Percentiles rank a stretch among this genome's conserved stretches.
Conservation (phyloP, 2,888 invertebrate genomes). For the Rapana venosa region DNA sequence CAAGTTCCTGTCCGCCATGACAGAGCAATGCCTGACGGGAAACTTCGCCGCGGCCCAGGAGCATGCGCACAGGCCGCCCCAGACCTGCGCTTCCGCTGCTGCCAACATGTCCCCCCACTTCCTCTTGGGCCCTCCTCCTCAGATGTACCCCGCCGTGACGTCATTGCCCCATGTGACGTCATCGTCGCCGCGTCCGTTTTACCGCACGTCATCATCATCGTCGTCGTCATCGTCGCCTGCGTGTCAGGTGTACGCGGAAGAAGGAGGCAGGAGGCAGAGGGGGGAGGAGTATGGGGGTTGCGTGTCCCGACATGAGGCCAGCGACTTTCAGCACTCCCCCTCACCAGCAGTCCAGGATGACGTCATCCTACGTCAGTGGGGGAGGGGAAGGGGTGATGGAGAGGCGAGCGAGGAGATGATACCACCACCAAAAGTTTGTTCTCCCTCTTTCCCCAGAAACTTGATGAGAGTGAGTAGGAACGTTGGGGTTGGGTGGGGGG, state of each 20-base stretch:
- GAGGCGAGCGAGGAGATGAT: not conserved
- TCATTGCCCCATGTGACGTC: slow-evolving; percentile 32
- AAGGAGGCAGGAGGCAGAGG: not conserved
- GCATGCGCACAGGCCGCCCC: slow-evolving; percentile 10
- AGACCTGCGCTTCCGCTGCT: slow-evolving; percentile 18
- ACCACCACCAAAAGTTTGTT: slow-evolving; percentile 39
- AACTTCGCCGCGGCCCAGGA: slow-evolving; percentile 41
- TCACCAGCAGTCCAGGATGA: slow-evolving; percentile 1
- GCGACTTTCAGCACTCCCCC: not conserved
- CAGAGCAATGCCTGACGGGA: slow-evolving; percentile 53
- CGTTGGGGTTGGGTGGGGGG: not conserved
- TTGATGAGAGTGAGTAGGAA: slow-evolving; percentile 42
- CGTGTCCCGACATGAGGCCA: not conserved
- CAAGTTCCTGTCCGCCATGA: slow-evolving; percentile 53
- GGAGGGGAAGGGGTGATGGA: not conserved
- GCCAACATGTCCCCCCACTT: slow-evolving; percentile 21
- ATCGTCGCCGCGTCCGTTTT: slow-evolving; percentile 29
- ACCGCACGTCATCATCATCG: slow-evolving; percentile 35
- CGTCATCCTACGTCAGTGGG: not conserved
- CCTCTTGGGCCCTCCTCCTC: slow-evolving; percentile 10
- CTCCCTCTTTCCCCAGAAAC: slow-evolving; percentile 37
- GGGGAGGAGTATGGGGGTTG: slow-evolving; percentile 16
- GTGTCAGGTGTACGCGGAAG: slow-evolving; percentile 35
- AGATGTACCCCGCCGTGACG: slow-evolving; percentile 17
- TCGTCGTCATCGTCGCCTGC: slow-evolving; percentile 40